These are phyloP conservation scores for Hypsibius dujardini DNA, from an alignment of 1,140 invertebrate genomes.

Conservation along the genomic window DNA sequence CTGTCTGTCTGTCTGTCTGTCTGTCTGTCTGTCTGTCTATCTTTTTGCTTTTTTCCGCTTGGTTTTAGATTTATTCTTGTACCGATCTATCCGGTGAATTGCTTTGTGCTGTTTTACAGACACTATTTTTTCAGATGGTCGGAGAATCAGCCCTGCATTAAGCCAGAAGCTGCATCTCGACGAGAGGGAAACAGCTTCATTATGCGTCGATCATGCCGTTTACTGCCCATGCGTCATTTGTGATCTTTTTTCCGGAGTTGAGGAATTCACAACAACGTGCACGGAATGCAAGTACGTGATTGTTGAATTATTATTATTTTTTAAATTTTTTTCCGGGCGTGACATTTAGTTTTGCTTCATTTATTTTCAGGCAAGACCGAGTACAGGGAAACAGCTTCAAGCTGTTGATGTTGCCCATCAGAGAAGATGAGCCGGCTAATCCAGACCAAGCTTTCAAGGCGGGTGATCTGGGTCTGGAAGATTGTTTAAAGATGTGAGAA, in stretches of 20 bases:
- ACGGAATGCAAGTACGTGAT: conserved; percentile 3
- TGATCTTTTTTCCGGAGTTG: conserved; percentile 12
- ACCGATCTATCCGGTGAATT: no score
- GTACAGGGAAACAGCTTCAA: conserved; percentile 15
- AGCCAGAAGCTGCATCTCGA: not conserved
- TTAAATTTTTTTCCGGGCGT: no score
- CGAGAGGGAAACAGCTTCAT: not conserved
- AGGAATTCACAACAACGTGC: conserved; percentile 10
- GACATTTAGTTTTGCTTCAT: no score
- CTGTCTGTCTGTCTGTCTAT: no score
- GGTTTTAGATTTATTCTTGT: no score
- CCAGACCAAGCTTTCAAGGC: not conserved
- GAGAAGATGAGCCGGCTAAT: conserved; percentile 2
- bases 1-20: no score
- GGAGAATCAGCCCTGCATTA: not conserved
- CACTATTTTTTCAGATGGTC: conserved; percentile 10
- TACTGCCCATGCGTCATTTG: conserved; percentile 9
- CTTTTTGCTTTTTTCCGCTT: no score
- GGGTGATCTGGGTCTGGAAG: not conserved
- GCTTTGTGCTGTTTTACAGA: no score
- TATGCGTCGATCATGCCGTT: not conserved
- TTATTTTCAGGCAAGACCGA: conserved; percentile 8
- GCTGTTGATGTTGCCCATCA: conserved; percentile 8
- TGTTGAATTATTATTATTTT: no score
- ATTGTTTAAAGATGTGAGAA: not conserved